Base-by-base conservation (phyloP, 2,113 vertebrate species). In the Jaculus jaculus region DNA sequence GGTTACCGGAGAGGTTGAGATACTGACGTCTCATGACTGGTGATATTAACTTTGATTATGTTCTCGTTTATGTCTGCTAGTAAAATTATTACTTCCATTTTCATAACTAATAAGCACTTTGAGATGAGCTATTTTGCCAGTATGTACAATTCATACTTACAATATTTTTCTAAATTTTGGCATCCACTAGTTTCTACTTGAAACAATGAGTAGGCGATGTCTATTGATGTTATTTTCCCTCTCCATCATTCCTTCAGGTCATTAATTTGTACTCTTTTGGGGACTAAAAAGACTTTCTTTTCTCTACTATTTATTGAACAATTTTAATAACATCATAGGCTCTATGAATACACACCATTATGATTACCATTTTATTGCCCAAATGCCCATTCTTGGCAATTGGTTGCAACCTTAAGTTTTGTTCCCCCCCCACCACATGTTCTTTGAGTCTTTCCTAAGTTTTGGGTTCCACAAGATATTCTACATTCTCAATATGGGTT, bases 111-210 rank as follows among this genome's bases (percentile, higher is more conserved):
- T 73, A 85, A 24, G 32, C 7, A 87, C 75, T 81, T 87, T 63
- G 6, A 93, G 65, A 91, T 20, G 16, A 58, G 16, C 58, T 75
- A 66, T 20, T 85, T 89, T 73, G 30, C 66, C 11, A 61, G 13
- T 42, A 47, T 63, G 34, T 79, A 78, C 72, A 66, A 32, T 51
- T 71, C 26, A 24, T 85, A 85, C 10, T 69, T 87, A n/a, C 81
- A 2, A 77, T 63, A 84, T 87, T 86, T 94, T 39, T 16, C 26
- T 37, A 73, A 66, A 86, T 75, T 51, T 89, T 90, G 87, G 42
- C 20, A 86, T 66, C 3, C 32, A 79, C 65, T 78, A 74, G 58
- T 80, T 16, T 6, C 12, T 87, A 13, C 34, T 51, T 85, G 32
- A 84, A 93, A 93, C 20, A 79, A 37, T 63, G 42, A 85, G 63